These are phyloP conservation scores for Formica aserva DNA, from an alignment of 2,888 invertebrate genomes.

Conservation along the genomic window DNA sequence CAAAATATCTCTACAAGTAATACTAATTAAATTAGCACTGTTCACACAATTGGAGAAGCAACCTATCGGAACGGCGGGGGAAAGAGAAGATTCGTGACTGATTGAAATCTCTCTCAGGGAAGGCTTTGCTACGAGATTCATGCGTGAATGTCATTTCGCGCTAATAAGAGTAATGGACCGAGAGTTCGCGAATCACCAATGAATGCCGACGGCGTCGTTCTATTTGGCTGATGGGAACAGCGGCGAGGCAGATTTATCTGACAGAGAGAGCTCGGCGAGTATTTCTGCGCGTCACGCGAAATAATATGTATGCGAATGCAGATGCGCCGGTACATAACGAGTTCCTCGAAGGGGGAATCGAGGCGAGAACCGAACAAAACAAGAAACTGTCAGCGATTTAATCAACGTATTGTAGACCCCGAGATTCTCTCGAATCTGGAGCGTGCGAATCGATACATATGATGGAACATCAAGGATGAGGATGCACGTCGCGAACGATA, in stretches of 20 bases:
- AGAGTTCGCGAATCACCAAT: constrained; percentile 51
- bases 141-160: constrained; percentile 60
- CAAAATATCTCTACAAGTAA: not conserved
- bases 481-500: not conserved
- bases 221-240: constrained; percentile 71
- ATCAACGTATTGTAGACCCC: not conserved
- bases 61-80: not conserved
- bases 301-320: constrained; percentile 63
- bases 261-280: constrained; percentile 55
- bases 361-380: not conserved
- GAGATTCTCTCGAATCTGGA: not conserved
- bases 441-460: not conserved
- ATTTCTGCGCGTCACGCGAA: constrained; percentile 68
- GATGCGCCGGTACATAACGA: not conserved
- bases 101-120: constrained; percentile 1
- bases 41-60: too few relatives aligned
- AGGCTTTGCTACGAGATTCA: constrained; percentile 48
- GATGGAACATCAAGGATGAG: not conserved
- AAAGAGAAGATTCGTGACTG: not conserved
- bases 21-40: constrained; percentile 16
- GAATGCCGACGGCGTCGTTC: constrained; percentile 49
- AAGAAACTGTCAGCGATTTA: constrained; percentile 1
- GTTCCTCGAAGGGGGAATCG: not conserved
- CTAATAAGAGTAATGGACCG: constrained; percentile 75
- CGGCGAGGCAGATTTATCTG: constrained; percentile 53